Percentiles rank a stretch among this genome's conserved stretches.
Evolutionary conservation across 2,888 invertebrate species (phyloP).

Genomic region (Hanleya hanleyi): DNA sequence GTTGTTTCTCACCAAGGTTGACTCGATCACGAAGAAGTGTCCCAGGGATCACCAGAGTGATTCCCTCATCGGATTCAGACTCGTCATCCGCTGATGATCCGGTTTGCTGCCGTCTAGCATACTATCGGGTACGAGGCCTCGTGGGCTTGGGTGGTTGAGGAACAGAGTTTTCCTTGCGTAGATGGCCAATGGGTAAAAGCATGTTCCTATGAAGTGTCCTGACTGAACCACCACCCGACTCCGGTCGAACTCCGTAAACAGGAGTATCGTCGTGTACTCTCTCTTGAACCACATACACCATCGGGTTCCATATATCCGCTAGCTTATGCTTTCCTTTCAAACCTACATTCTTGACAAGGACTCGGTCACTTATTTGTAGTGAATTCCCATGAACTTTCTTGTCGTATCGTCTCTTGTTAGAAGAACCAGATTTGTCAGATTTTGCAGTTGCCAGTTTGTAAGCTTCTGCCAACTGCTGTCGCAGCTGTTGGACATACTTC

Average conservation of each 20-base stretch:
- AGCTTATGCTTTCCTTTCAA: slow-evolving; percentile 25
- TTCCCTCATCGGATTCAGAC: neutral
- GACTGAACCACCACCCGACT: neutral
- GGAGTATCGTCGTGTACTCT: slow-evolving; percentile 11
- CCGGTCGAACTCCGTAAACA: slow-evolving; percentile 12
- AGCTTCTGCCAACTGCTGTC: neutral
- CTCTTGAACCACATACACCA: slow-evolving; percentile 14
- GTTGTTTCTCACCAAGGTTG: no score
- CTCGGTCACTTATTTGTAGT: slow-evolving; percentile 24
- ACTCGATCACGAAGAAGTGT: no score
- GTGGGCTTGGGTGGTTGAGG: neutral
- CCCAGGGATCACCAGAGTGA: neutral
- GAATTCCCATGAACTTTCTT: neutral
- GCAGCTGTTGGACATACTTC: neutral
- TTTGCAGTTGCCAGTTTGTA: neutral
- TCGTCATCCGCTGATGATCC: neutral
- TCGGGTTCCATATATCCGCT: slow-evolving; percentile 23
- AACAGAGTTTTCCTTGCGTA: neutral
- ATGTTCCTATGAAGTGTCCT: slow-evolving; percentile 5
- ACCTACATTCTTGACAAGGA: slow-evolving; percentile 21
- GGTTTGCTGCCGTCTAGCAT: neutral
- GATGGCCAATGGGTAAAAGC: neutral
- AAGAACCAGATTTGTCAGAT: neutral
- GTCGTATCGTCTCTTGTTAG: slow-evolving; percentile 20
- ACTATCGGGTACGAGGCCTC: neutral